Evolutionary conservation across 1,140 invertebrate species (phyloP).

Genomic region (Pararge aegeria): DNA sequence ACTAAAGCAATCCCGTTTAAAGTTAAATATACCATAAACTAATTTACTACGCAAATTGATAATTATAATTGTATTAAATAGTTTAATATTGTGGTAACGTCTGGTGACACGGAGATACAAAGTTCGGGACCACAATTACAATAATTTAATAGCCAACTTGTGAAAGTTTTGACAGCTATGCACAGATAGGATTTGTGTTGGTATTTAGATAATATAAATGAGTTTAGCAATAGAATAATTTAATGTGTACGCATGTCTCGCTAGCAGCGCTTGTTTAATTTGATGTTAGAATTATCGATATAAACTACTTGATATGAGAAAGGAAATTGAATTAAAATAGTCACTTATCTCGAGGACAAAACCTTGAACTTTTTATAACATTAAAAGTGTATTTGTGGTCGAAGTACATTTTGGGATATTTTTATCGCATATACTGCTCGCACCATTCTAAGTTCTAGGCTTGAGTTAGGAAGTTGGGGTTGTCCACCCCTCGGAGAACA

Average conservation of each 20-base stretch:
- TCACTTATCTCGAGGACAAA: no score
- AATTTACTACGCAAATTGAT: slow-evolving; percentile 30
- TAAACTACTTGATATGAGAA: no score
- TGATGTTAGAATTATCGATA: no score
- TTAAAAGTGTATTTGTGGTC: no score
- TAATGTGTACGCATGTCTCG: background rate
- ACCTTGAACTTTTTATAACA: no score
- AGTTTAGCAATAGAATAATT: slow-evolving; percentile 13
- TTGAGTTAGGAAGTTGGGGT: no score
- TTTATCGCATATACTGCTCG: no score
- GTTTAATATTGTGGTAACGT: slow-evolving; percentile 55
- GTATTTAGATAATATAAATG: slow-evolving; percentile 40
- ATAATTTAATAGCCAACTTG: slow-evolving; percentile 61
- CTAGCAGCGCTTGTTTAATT: no score
- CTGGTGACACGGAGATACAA: slow-evolving; percentile 59
- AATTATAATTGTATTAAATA: slow-evolving; percentile 29
- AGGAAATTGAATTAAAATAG: no score
- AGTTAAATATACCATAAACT: slow-evolving; percentile 2
- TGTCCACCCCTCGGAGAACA: no score
- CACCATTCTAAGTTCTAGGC: no score
- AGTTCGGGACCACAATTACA: slow-evolving; percentile 59
- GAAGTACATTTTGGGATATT: no score
- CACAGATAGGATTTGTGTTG: slow-evolving; percentile 48
- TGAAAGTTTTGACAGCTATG: slow-evolving; percentile 50
- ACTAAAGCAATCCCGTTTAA: background rate